phyloP scores from a whole-genome alignment of 2,888 invertebrate genomes.

The Diaprepes abbreviatus region DNA sequence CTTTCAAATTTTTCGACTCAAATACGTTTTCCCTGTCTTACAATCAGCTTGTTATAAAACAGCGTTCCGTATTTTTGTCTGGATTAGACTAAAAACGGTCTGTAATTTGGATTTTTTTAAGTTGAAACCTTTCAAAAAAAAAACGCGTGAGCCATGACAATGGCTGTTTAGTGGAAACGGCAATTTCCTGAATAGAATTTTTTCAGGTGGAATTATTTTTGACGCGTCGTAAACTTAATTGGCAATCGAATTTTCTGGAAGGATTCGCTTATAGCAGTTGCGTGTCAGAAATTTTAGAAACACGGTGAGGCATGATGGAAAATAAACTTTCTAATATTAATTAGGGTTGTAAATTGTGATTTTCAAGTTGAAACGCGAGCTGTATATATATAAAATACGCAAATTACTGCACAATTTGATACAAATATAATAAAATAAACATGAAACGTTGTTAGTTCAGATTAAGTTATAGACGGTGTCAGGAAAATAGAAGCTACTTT shows the following conservation, averaged over 20 bases:
- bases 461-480: no score
- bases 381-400: no score
- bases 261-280: not conserved
- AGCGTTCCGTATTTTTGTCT: not conserved
- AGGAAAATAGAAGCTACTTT: no score
- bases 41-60: not conserved
- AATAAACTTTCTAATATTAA: no score
- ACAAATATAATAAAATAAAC: no score
- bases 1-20: not conserved
- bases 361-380: no score
- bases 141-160: not conserved
- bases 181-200: conserved; percentile 6
- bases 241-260: not conserved
- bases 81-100: not conserved
- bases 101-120: not conserved
- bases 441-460: no score
- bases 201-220: not conserved
- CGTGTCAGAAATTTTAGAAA: not conserved
- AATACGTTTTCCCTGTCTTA: not conserved
- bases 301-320: no score
- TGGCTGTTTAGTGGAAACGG: not conserved
- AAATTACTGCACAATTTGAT: no score
- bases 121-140: not conserved
- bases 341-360: no score
- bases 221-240: not conserved